Conservation (phyloP, 2,113 vertebrate genomes). For the Sinocyclocheilus rhinocerous region DNA sequence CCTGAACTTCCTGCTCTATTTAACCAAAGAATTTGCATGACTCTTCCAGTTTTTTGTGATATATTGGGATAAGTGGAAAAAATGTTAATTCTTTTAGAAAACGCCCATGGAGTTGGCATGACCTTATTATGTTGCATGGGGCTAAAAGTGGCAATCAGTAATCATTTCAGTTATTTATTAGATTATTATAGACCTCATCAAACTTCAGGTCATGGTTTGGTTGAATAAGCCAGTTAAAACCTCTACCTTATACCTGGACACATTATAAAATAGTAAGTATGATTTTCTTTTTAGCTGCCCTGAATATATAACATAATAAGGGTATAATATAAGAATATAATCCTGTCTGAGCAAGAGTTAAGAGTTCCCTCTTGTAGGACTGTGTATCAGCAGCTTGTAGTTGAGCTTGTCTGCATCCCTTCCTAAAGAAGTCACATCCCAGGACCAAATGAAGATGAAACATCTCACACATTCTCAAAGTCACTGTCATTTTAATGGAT, state of each 20-base stretch:
- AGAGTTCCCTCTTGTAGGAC: slow-evolving; percentile 24
- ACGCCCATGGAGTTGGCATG: background rate
- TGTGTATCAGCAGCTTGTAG: slow-evolving; percentile 41
- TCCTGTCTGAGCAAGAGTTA: slow-evolving; percentile 52
- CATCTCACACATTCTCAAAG: background rate
- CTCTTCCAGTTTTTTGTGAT: background rate
- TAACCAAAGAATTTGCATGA: background rate
- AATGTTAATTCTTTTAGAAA: too few species aligned
- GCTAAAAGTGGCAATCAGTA: background rate
- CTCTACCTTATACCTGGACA: background rate
- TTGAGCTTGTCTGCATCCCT: too few species aligned
- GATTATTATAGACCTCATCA: background rate
- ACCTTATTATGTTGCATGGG: background rate
- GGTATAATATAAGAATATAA: slow-evolving; percentile 7
- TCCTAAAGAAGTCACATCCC: background rate
- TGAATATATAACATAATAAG: background rate
- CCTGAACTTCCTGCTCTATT: background rate
- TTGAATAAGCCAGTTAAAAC: background rate
- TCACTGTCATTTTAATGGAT: background rate
- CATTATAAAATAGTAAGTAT: background rate
- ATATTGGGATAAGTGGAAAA: too few species aligned
- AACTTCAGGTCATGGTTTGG: background rate
- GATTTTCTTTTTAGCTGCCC: slow-evolving; percentile 8
- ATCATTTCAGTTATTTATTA: background rate
- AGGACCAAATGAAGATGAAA: background rate